phyloP scores from a whole-genome alignment of 37 sponge, comb jelly and placozoan species.

The Halichondria panicea region DNA sequence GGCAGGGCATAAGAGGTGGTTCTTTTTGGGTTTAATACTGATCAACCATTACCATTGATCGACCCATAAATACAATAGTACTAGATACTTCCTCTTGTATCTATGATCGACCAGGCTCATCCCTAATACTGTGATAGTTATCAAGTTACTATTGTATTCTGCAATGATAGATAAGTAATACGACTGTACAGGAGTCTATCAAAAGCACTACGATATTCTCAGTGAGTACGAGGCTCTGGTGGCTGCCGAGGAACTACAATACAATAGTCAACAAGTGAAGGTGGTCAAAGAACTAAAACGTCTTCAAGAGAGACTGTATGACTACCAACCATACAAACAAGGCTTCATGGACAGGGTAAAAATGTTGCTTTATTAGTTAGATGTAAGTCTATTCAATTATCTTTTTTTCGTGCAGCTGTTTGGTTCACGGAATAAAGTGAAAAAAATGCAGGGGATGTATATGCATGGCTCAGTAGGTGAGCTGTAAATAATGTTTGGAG shows the following conservation, averaged over 20 bases:
- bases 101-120: too few species aligned
- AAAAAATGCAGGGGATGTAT: constrained; percentile 77
- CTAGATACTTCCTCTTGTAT: too few species aligned
- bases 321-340: constrained; percentile 32
- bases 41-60: too few species aligned
- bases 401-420: constrained; percentile 33
- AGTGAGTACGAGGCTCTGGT: constrained; percentile 47
- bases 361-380: neutral
- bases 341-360: constrained; percentile 29
- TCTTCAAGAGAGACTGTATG: constrained; percentile 30
- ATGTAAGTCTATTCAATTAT: neutral
- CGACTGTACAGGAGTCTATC: too few species aligned
- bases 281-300: constrained; percentile 42
- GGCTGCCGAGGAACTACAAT: constrained; percentile 18
- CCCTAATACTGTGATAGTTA: too few species aligned
- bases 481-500: constrained; percentile 3
- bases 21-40: too few species aligned
- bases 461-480: constrained; percentile 91
- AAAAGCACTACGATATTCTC: constrained; percentile 9
- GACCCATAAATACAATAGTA: too few species aligned
- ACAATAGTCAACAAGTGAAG: constrained; percentile 44
- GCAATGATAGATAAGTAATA: too few species aligned
- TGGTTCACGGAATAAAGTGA: neutral
- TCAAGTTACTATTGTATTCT: too few species aligned
- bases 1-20: too few species aligned